Conservation (phyloP, 2,113 vertebrate species). For the Pitta sordida region DNA sequence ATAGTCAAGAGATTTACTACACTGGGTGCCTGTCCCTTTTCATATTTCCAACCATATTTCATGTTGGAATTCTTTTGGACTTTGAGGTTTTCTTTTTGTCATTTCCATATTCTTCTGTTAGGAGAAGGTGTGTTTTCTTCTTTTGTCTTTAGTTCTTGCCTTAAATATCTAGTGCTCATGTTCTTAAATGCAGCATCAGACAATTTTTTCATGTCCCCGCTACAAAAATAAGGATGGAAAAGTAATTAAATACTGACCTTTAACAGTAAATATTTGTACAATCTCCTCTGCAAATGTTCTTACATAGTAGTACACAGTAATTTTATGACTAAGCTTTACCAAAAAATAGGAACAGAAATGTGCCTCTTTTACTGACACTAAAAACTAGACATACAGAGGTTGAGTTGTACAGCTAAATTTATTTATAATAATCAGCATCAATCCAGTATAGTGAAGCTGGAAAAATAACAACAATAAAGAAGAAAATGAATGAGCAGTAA, state of each 20-base stretch:
- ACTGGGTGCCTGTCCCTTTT: neutral
- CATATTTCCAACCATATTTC: neutral
- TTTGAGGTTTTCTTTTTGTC: neutral
- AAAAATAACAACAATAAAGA: neutral
- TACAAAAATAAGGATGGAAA: neutral
- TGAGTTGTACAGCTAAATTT: neutral
- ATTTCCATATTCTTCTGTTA: neutral
- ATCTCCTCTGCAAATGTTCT: neutral
- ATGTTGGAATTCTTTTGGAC: neutral
- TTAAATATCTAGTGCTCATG: neutral
- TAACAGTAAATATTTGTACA: neutral
- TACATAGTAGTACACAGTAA: neutral
- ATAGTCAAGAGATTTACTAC: neutral
- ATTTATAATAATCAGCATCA: neutral
- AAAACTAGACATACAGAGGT: neutral
- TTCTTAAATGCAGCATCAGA: neutral
- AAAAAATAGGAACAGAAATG: neutral
- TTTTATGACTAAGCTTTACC: neutral
- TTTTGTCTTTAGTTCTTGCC: neutral
- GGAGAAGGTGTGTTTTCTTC: neutral
- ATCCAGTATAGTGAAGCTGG: neutral
- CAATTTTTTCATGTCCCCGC: neutral
- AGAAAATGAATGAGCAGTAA: conserved; percentile 8
- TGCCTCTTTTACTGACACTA: neutral
- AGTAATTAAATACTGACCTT: neutral